phyloP scores from a whole-genome alignment of 30 jellyfish, hydroid and myxozoan genomes.

The Rhopilema esculentum region DNA sequence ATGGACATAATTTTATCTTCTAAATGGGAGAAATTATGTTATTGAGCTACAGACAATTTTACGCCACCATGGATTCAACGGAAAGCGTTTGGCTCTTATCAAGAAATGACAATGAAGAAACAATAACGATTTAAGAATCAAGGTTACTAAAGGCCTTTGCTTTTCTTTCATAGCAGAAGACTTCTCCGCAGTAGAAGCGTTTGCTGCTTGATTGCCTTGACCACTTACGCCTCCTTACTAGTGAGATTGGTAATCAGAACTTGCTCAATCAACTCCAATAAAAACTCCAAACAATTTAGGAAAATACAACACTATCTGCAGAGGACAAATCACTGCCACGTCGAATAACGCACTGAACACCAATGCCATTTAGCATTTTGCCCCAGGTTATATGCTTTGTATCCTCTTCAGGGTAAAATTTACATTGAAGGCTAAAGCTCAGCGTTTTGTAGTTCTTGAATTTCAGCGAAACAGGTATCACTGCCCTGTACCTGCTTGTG shows the following conservation, averaged over 20 bases:
- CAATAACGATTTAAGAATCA: no score
- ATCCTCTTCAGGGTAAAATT: slow-evolving; percentile 86
- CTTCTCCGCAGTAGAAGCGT: no score
- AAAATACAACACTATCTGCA: slow-evolving; percentile 79
- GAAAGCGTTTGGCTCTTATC: no score
- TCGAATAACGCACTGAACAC: slow-evolving; percentile 85
- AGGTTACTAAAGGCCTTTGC: no score
- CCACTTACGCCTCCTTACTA: not conserved
- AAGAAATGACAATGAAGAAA: no score
- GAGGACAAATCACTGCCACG: slow-evolving; percentile 87
- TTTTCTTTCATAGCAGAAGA: no score
- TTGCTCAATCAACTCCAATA: not conserved
- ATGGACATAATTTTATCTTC: no score
- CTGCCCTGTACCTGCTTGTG: slow-evolving; percentile 80
- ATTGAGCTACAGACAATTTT: no score
- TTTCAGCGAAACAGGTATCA: slow-evolving; percentile 80
- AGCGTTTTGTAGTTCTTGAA: slow-evolving; percentile 86
- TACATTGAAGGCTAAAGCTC: slow-evolving; percentile 88
- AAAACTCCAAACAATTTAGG: slow-evolving; percentile 13
- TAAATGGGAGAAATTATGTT: no score
- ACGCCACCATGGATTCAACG: no score
- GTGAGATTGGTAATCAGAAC: not conserved
- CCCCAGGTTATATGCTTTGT: slow-evolving; percentile 92
- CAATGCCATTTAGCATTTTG: slow-evolving; percentile 60
- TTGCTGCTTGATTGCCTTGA: not conserved